Evolutionary conservation across 2,113 vertebrate genomes (phyloP), one percentile per base, ranked within the genome.

Genomic region (Mirza zaza): DNA sequence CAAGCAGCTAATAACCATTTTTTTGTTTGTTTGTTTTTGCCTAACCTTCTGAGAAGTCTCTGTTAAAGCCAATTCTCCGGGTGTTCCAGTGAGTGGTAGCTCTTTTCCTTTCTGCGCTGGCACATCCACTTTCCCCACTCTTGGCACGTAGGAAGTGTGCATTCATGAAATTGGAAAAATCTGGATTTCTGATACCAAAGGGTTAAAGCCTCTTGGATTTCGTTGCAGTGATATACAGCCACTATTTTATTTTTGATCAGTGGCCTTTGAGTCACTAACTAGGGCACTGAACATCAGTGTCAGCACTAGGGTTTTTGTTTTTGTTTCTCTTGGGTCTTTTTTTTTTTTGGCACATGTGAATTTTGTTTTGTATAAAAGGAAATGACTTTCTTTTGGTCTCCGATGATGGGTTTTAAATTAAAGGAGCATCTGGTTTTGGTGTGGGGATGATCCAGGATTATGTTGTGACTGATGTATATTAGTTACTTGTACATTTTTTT

Each of bases 391-490:
- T 97, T 89, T 98, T 87, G 87, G 92, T 98, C 88, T 98, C 97
- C 97, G 98, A 98, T 98, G 97, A 98, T 98, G 98, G 98, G 97
- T 98, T 98, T 98, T 94, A 97, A 98, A 97, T 92, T 90, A 73
- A 97, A 97, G 96, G 92, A 96, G 97, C 94, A 97, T 97, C 96
- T 96, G 98, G 98, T 98, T 98, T 87, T 88, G 97, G 96, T 97
- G 93, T 97, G 95, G 98, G 98, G 98, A 97, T 97, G 97, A 97
- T 98, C 98, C 97, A 98, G 98, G 98, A 98, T 98, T 98, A 98
- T 98, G 98, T 99, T 98, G 98, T 98, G 98, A 99, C 98, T 99
- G 98, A 98, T 99, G 98, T 98, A 98, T 98, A 98, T 99, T 98
- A 98, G 98, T 99, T 98, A 98, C 98, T 98, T 99, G 97, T 98